These are phyloP conservation scores for Kryptolebias ocellatus DNA, from an alignment of 2,797 vertebrate species.

Conservation along the genomic window DNA sequence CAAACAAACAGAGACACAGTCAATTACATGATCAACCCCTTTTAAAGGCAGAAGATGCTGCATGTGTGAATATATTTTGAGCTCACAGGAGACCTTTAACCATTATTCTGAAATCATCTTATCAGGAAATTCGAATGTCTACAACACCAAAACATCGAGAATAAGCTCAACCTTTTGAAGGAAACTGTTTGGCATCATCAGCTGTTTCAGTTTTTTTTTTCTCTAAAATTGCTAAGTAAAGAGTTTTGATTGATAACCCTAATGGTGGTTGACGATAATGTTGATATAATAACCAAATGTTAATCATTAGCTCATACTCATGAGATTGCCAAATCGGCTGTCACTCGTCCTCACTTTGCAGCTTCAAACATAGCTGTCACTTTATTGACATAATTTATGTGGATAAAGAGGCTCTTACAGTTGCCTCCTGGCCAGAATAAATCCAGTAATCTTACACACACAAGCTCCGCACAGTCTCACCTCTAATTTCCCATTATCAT, in stretches of 20 bases:
- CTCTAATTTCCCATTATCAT: slow-evolving; percentile 76
- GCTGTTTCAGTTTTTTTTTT: background rate
- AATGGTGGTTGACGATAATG: slow-evolving; percentile 50
- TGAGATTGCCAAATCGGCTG: slow-evolving; percentile 51
- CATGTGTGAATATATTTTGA: too few species aligned
- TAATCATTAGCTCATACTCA: slow-evolving; percentile 61
- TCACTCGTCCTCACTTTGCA: slow-evolving; percentile 46
- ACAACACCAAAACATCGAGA: too few species aligned
- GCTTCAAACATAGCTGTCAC: slow-evolving; percentile 69
- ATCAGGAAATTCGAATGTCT: too few species aligned
- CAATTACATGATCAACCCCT: too few species aligned
- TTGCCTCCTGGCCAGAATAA: slow-evolving; percentile 64
- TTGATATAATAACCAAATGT: slow-evolving; percentile 60
- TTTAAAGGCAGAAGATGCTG: too few species aligned
- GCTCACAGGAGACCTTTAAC: too few species aligned
- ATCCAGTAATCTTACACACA: slow-evolving; percentile 51
- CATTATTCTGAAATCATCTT: too few species aligned
- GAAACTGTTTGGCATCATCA: too few species aligned
- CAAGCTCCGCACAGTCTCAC: slow-evolving; percentile 55
- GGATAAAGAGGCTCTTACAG: slow-evolving; percentile 69
- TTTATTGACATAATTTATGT: slow-evolving; percentile 73
- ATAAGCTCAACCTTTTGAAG: too few species aligned
- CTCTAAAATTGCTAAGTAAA: slow-evolving; percentile 16
- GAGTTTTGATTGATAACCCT: slow-evolving; percentile 45
- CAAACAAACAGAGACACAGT: too few species aligned